phyloP scores from a whole-genome alignment of 2,113 vertebrate species.

The Mugil cephalus region DNA sequence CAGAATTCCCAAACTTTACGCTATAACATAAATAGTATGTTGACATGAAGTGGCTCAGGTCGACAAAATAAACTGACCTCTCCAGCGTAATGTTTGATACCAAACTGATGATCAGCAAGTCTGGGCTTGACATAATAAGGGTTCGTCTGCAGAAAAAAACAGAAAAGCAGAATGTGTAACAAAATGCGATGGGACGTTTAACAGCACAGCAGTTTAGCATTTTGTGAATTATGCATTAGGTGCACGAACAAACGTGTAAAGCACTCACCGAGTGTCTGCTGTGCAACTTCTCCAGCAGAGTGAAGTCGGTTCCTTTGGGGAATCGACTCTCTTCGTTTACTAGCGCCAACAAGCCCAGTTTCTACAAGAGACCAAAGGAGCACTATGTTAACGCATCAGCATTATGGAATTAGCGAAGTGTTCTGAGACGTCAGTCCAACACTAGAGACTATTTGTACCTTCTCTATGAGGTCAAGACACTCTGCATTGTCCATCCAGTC shows the following conservation, averaged over 20 bases:
- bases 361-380: slow-evolving; percentile 74
- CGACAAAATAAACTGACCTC: slow-evolving; percentile 81
- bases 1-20: not conserved
- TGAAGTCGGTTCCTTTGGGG: slow-evolving; percentile 94
- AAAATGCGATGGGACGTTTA: not conserved
- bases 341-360: slow-evolving; percentile 92
- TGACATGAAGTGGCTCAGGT: not conserved
- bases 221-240: slow-evolving; percentile 7
- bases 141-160: slow-evolving; percentile 85
- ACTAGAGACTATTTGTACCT: slow-evolving; percentile 76
- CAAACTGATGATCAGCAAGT: slow-evolving; percentile 93
- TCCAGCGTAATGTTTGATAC: slow-evolving; percentile 93
- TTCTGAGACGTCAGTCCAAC: slow-evolving; percentile 11
- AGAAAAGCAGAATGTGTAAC: not conserved
- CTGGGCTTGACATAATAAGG: slow-evolving; percentile 93
- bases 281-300: slow-evolving; percentile 93
- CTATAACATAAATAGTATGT: not conserved
- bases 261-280: slow-evolving; percentile 90
- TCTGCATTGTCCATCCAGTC: slow-evolving; percentile 98
- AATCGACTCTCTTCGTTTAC: slow-evolving; percentile 95
- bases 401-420: slow-evolving; percentile 16
- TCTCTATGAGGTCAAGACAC: slow-evolving; percentile 94
- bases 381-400: slow-evolving; percentile 9
- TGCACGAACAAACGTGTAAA: slow-evolving; percentile 10
- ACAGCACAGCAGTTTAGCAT: not conserved